Evolutionary conservation across 2,113 vertebrate species (phyloP).

Genomic region (Phainopepla nitens): DNA sequence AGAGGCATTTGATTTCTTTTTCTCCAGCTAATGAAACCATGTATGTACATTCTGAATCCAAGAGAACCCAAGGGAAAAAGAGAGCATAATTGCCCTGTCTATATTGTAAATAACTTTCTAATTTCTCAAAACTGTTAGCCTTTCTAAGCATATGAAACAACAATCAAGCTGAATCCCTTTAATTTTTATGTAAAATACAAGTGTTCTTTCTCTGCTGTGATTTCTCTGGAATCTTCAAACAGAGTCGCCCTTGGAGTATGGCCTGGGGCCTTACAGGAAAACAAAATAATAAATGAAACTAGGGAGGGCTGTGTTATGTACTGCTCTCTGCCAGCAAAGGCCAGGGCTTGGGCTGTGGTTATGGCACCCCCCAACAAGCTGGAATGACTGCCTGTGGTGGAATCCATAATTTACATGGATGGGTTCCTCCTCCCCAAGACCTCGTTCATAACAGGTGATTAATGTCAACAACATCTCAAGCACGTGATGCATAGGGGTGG

Average conservation of each 20-base stretch:
- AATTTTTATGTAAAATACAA: background rate
- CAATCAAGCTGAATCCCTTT: background rate
- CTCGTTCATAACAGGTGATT: rapidly evolving
- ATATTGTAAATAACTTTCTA: background rate
- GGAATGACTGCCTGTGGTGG: background rate
- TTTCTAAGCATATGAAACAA: background rate
- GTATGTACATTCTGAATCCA: background rate
- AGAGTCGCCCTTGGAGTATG: background rate
- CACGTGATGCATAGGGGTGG: background rate
- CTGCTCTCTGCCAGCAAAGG: background rate
- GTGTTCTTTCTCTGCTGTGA: background rate
- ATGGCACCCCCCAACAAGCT: background rate
- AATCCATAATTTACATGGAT: background rate
- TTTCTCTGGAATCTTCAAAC: background rate
- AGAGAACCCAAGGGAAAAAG: background rate
- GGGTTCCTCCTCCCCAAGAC: background rate
- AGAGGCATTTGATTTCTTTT: background rate
- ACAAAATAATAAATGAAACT: background rate
- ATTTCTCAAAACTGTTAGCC: background rate
- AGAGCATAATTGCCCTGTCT: background rate
- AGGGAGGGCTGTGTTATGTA: background rate
- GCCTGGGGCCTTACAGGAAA: background rate
- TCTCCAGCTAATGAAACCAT: background rate
- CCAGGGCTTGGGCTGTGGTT: background rate
- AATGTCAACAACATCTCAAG: rapidly evolving